Conservation (phyloP, 1,140 invertebrate genomes). For the Drosophila lacertosa region DNA sequence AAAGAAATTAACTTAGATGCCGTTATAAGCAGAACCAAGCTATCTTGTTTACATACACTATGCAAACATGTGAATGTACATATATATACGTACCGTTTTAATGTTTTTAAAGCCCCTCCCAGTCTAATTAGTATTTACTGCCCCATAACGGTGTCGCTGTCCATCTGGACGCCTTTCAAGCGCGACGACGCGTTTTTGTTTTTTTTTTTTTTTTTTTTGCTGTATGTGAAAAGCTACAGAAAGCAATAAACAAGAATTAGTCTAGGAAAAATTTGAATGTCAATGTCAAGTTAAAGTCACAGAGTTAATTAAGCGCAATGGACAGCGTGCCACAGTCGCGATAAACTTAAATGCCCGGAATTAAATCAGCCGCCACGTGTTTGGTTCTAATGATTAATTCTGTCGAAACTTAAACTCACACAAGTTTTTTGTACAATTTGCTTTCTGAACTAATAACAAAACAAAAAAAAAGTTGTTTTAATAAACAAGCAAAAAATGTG, state of each 20-base stretch:
- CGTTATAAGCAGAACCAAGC: too few relatives aligned
- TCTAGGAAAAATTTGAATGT: constrained; percentile 61
- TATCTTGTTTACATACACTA: too few relatives aligned
- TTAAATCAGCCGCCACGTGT: background rate
- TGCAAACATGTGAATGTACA: background rate
- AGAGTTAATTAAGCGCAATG: constrained; percentile 57
- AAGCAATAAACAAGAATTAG: constrained; percentile 39
- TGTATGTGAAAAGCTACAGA: constrained; percentile 19
- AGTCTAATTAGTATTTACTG: constrained; percentile 61
- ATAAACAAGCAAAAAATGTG: background rate
- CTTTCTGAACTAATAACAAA: background rate
- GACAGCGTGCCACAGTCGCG: background rate
- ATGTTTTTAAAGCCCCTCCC: background rate
- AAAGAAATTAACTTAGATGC: too few relatives aligned
- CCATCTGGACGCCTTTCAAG: background rate
- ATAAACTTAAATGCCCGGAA: constrained; percentile 11
- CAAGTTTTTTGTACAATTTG: background rate
- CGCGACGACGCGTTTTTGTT: constrained; percentile 30
- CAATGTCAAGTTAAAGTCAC: constrained; percentile 76
- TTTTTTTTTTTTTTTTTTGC: background rate
- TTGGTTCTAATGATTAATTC: background rate
- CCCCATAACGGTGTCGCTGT: constrained; percentile 46
- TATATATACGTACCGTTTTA: background rate
- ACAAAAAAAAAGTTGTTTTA: background rate
- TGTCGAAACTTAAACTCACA: background rate